Conservation (phyloP, 2,797 vertebrate species). For the Myoxocephalus aenaeus region DNA sequence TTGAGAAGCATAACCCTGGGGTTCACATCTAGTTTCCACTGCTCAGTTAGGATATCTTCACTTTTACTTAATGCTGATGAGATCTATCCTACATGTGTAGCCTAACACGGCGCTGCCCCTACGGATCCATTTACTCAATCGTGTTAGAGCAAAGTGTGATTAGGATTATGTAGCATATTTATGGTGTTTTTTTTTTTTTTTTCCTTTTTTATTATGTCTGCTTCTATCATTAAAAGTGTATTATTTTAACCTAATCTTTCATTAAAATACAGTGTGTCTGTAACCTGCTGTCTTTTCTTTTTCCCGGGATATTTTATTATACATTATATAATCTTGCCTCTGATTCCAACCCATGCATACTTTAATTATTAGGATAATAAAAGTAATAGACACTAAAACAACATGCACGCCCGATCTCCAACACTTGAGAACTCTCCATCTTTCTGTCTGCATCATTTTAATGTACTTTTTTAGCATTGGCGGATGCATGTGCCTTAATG, state of each 20-base stretch:
- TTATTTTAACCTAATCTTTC: constrained; percentile 81
- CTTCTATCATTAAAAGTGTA: constrained; percentile 82
- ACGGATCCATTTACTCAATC: constrained; percentile 70
- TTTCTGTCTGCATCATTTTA: neutral
- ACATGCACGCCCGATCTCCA: neutral
- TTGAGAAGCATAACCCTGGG: constrained; percentile 55
- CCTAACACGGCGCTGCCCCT: constrained; percentile 72
- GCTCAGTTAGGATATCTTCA: constrained; percentile 65
- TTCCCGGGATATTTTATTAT: neutral
- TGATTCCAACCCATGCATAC: neutral
- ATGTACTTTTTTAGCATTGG: neutral
- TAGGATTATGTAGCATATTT: constrained; percentile 82
- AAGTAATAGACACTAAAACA: neutral
- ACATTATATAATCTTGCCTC: neutral
- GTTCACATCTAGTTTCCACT: constrained; percentile 60
- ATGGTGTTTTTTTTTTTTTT: constrained; percentile 75
- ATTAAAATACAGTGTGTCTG: constrained; percentile 77
- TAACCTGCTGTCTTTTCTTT: constrained; percentile 39
- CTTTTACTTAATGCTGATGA: constrained; percentile 66
- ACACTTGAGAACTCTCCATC: neutral
- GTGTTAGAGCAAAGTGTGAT: constrained; percentile 75
- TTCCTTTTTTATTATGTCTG: constrained; percentile 67
- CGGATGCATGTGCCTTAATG: neutral
- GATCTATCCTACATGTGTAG: constrained; percentile 59
- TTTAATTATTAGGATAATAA: neutral